A percentile compares a stretch with the other conserved stretches of the same genome.
Conservation (phyloP, 2,797 vertebrate genomes). For the Pangasius krempfi region DNA sequence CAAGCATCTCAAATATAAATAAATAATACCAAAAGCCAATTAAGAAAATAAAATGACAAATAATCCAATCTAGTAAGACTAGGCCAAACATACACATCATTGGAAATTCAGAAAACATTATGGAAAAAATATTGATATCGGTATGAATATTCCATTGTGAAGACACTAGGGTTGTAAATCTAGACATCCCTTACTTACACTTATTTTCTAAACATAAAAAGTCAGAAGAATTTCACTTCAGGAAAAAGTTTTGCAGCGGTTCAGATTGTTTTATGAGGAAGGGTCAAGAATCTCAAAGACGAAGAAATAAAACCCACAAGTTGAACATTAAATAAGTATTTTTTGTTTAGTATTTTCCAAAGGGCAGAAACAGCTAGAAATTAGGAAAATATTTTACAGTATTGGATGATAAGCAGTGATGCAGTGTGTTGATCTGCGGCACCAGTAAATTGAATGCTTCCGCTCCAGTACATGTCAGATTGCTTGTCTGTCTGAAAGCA, state of each 20-base stretch:
- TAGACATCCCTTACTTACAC: neutral
- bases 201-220: neutral
- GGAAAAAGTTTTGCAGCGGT: neutral
- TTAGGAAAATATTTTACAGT: neutral
- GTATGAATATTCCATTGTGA: neutral
- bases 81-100: neutral
- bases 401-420: neutral
- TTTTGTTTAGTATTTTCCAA: neutral
- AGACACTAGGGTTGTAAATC: neutral
- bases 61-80: neutral
- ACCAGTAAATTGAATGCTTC: neutral
- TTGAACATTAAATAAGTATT: neutral
- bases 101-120: neutral
- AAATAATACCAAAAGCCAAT: neutral
- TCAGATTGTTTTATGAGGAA: neutral
- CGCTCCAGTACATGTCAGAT: neutral
- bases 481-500: neutral
- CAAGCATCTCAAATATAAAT: neutral
- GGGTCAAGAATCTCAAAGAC: neutral
- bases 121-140: neutral
- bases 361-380: neutral
- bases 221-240: neutral
- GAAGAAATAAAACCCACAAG: neutral
- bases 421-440: neutral
- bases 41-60: neutral